These are phyloP conservation scores for Drosophila arawakana DNA, from an alignment of 1,140 invertebrate species.

Conservation along the genomic window DNA sequence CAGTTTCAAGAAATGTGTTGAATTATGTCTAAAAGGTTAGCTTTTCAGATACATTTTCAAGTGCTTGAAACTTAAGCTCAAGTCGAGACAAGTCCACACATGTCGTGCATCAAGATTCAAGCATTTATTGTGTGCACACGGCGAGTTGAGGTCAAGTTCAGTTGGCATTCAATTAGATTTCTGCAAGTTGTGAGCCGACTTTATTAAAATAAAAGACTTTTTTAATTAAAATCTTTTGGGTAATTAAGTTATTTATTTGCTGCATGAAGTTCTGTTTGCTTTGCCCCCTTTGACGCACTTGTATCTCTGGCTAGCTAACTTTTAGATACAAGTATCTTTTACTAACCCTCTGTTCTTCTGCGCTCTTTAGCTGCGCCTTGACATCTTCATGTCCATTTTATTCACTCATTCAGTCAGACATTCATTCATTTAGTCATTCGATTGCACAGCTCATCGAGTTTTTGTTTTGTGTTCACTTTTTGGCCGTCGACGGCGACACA, in stretches of 20 bases:
- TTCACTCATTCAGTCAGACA: neutral
- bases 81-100: conserved; percentile 2
- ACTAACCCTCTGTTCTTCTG: neutral
- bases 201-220: no score
- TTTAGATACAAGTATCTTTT: neutral
- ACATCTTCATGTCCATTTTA: conserved; percentile 51
- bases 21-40: conserved; percentile 28
- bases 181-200: neutral
- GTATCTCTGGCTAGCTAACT: conserved; percentile 18
- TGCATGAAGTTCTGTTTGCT: neutral
- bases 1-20: conserved; percentile 28
- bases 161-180: conserved; percentile 7
- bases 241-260: no score
- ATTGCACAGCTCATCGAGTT: conserved; percentile 49
- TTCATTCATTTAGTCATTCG: conserved; percentile 16
- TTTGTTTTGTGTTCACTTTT: conserved; percentile 9
- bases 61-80: neutral
- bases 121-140: neutral
- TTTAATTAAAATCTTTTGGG: no score
- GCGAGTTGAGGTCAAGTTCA: conserved; percentile 10
- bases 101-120: neutral
- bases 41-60: conserved; percentile 3
- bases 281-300: neutral
- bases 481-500: conserved; percentile 58
- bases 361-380: conserved; percentile 20